A percentile compares a stretch with the other conserved stretches of the same genome.
phyloP scores from a whole-genome alignment of 2,797 vertebrate genomes.

The Sebastes miniatus region DNA sequence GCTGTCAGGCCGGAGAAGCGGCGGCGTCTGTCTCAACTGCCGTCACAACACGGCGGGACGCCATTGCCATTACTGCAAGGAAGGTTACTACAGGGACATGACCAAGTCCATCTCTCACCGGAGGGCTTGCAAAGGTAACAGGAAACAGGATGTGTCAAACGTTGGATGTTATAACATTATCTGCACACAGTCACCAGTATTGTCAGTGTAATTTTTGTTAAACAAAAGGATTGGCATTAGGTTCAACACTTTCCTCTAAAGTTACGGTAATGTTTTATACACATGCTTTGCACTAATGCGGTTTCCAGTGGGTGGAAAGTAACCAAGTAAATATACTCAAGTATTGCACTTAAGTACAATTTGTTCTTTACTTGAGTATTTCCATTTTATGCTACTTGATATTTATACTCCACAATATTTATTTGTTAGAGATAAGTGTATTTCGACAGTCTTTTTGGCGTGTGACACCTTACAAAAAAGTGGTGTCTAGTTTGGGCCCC shows the following conservation, averaged over 20 bases:
- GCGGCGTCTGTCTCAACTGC: slow-evolving; percentile 97
- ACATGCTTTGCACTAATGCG: neutral
- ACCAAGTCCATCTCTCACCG: slow-evolving; percentile 95
- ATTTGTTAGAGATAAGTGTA: no score
- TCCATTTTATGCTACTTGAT: no score
- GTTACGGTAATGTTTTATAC: neutral
- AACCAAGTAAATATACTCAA: neutral
- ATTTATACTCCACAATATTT: no score
- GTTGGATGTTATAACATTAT: no score
- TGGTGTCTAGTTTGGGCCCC: no score
- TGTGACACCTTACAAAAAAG: no score
- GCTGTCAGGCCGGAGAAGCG: slow-evolving; percentile 93
- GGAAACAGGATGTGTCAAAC: neutral
- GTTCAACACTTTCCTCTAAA: neutral
- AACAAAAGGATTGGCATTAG: neutral
- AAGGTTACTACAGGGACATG: slow-evolving; percentile 98
- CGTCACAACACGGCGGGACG: slow-evolving; percentile 97
- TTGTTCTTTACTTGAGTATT: no score
- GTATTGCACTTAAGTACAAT: no score
- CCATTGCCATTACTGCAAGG: slow-evolving; percentile 99
- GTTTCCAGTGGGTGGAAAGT: neutral
- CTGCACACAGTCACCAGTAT: neutral
- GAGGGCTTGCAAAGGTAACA: slow-evolving; percentile 94
- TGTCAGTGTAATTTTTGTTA: neutral
- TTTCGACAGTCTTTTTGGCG: no score